Evolutionary conservation across 2,113 vertebrate species (phyloP).

Genomic region (Tapirus terrestris): DNA sequence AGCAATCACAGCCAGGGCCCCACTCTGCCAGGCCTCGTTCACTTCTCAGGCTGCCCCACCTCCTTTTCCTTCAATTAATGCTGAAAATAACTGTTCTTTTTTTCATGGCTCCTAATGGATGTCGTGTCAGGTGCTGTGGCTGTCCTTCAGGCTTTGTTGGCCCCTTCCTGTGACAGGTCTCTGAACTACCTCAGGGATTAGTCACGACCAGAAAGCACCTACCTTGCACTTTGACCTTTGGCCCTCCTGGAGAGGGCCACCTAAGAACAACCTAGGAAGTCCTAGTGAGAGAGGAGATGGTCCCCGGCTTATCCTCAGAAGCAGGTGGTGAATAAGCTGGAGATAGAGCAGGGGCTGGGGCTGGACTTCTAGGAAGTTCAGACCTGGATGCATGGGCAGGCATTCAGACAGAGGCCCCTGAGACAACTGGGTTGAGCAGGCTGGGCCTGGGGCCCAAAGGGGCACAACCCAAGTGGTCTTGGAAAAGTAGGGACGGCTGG

Average conservation of each 20-base stretch:
- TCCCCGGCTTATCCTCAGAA: background rate
- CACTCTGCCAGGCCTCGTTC: background rate
- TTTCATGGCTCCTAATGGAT: background rate
- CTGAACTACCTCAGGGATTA: background rate
- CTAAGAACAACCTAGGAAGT: background rate
- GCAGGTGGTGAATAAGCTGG: background rate
- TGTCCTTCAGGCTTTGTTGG: background rate
- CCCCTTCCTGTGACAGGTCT: background rate
- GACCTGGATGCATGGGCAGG: background rate
- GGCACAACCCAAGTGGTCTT: background rate
- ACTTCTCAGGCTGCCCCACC: background rate
- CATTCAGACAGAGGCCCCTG: background rate
- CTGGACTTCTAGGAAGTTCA: slow-evolving; percentile 4
- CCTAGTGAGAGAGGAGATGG: background rate
- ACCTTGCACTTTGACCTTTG: background rate
- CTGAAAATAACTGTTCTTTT: background rate
- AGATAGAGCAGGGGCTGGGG: background rate
- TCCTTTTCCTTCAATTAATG: background rate
- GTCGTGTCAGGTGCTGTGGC: background rate
- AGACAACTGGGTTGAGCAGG: background rate
- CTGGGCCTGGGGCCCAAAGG: background rate
- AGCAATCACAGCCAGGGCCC: background rate
- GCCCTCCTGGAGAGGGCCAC: background rate
- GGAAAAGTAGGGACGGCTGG: background rate
- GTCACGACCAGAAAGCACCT: background rate